These are phyloP conservation scores for Bovichtus diacanthus DNA, from an alignment of 2,797 vertebrate species.

Conservation along the genomic window DNA sequence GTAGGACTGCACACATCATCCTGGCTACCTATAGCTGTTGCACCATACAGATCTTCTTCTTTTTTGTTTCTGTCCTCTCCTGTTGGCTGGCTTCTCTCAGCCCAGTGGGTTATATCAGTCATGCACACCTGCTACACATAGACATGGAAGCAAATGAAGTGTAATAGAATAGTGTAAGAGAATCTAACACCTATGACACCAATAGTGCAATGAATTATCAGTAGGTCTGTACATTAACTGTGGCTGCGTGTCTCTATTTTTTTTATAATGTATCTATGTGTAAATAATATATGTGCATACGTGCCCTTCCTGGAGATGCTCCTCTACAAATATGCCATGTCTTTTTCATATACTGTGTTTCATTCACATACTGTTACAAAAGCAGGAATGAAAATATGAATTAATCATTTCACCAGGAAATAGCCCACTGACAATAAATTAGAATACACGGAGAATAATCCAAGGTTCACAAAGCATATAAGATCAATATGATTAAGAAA, in stretches of 20 bases:
- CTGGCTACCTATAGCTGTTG: neutral
- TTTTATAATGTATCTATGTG: neutral
- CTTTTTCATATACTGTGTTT: neutral
- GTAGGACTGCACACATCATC: constrained; percentile 10
- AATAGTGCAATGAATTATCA: neutral
- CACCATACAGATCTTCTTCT: neutral
- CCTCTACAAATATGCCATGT: neutral
- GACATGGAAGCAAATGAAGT: constrained; percentile 4
- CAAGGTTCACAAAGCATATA: neutral
- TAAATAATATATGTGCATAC: neutral
- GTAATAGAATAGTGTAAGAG: neutral
- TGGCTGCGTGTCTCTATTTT: neutral
- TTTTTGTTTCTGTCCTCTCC: neutral
- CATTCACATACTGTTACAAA: neutral
- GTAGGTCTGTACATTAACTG: neutral
- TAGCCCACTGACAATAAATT: neutral
- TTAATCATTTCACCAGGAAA: neutral
- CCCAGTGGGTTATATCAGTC: constrained; percentile 14
- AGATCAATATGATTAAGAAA: neutral
- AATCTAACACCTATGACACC: neutral
- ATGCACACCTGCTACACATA: constrained; percentile 1
- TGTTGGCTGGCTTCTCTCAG: constrained; percentile 21
- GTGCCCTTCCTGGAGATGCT: neutral
- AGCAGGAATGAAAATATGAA: neutral
- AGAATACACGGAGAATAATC: neutral